Base-by-base conservation (phyloP, 2,797 vertebrate genomes). In the Coracias cyanogaster region DNA sequence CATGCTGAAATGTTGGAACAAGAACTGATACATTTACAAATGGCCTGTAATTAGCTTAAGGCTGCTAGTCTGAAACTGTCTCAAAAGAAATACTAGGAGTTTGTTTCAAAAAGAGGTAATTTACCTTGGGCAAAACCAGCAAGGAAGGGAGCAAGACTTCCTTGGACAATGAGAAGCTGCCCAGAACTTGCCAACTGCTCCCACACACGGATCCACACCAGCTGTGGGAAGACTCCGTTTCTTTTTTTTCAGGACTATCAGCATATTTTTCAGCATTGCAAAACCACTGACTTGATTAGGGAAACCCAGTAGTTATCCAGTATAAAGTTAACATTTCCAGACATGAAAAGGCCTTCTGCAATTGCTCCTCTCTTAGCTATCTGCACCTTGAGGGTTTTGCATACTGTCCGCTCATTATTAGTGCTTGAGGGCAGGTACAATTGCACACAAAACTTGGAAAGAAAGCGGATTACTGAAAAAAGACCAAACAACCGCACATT, bases 1-100 rank as follows among this genome's bases (percentile, higher is more conserved):
- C 89, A 81, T 72, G 79, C 54, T 90, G 91, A 94, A 96, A 41
- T 61, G 90, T 39, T 97, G 96, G 95, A 97, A 96, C 90, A 86
- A 84, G 94, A 95, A 95, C 94, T 66, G 89, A 93, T 96, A 82
- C 31, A 1, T 92, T 96, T 90, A 89, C 74, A 95, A 96, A 91
- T 92, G 71, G 82, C 52, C 62, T 92, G 69, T 96, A 96, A 96
- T 96, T 90, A 95, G 93, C 90, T 91, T 91, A 86, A 80, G 73
- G 55, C 77, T 67, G 80, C 45, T 91, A 89, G 70, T 54, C 91
- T 95, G 84, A 80, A 94, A 94, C 76, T 51, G 24, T 49, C 71
- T 73, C 72, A 77, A 95, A 88, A 86, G 86, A 90, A 95, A 92
- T 66, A 37, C 70, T 89, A 48, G 71, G 25, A 86, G 58, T 46